Base-by-base conservation (phyloP, 1,140 invertebrate genomes). In the Ips typographus region DNA sequence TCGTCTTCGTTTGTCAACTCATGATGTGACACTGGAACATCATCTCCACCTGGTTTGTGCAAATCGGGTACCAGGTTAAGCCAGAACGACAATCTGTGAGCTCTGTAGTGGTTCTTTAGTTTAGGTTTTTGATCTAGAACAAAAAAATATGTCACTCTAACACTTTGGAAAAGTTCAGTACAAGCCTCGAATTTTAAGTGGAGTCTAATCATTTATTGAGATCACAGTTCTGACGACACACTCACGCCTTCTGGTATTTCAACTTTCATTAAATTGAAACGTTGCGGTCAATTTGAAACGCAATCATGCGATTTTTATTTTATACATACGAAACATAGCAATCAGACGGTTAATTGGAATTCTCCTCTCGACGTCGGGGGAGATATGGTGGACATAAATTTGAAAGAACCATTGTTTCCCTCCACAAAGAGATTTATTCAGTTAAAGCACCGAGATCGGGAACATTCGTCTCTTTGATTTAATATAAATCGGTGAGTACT, bases 11-110 rank as follows among this genome's bases (percentile, higher is more conserved):
- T 88, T 42, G 91, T 88, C 0, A 98, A 84, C 65, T 94, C 88
- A 82, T 97, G 94, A 81, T 95, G 93, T 0, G 91, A 89, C 47
- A 87, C 85, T 4, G 91, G 92, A 36, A 94, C 92, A 76, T 93
- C 93, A 71, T 93, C 91, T 8, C 90, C 87, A 1, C 92, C 92
- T 1, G 92, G 92, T 76, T 91, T 88, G 77, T 98, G 95, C n/a
- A 99, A 85, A 79, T 96, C 94, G 2, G 96, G 96, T 49, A 99
- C 93, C 36, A 98, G 84, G 76, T 96, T 94, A 41, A 96, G 80
- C 97, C 97, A 99, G 80, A 98, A 96, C 1, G 95, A 97, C n/a
- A 98, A 83, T 60, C 85, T 84, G 77, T 93, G 94, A 3, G 95
- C 94, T 72, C 96, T 87, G 82, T 98, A 98, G 82, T 98, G 96